A percentile compares a stretch with the other conserved stretches of the same genome.
Conservation (phyloP, 2,888 invertebrate species). For the Cenopis cana region DNA sequence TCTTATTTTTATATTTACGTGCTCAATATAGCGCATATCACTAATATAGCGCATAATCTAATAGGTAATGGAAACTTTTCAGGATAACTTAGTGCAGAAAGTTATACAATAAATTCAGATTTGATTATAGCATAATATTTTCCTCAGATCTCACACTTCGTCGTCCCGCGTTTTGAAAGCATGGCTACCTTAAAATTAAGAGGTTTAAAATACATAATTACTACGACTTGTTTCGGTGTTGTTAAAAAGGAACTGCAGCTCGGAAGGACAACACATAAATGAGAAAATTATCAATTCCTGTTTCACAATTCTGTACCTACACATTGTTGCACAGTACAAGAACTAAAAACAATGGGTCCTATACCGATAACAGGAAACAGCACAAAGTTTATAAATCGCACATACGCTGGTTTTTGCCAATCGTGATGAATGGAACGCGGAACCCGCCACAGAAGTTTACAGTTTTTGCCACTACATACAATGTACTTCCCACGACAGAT, state of each 20-base stretch:
- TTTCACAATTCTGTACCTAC: not conserved
- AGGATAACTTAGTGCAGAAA: too few species aligned
- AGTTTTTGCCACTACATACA: constrained; percentile 20
- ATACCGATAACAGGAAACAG: constrained; percentile 23
- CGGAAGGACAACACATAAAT: not conserved
- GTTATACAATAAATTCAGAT: not conserved
- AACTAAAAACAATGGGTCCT: constrained; percentile 4
- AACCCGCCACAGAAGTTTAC: constrained; percentile 21
- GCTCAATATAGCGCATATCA: too few species aligned
- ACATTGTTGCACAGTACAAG: not conserved
- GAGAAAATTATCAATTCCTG: not conserved
- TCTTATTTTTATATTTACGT: too few species aligned
- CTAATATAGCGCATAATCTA: too few species aligned
- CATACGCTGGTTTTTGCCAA: constrained; percentile 21
- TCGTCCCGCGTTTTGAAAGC: too few species aligned
- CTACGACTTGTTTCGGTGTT: too few species aligned
- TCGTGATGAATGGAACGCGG: constrained; percentile 37
- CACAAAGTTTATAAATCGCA: constrained; percentile 9
- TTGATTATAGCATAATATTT: not conserved
- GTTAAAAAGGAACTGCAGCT: not conserved
- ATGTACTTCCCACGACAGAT: constrained; percentile 31
- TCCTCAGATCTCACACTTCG: not conserved
- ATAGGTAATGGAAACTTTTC: too few species aligned
- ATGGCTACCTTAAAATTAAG: too few species aligned
- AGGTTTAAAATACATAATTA: too few species aligned